These are phyloP conservation scores for Smutsia temminckii DNA, from an alignment of 2,797 vertebrate genomes.

Conservation along the genomic window DNA sequence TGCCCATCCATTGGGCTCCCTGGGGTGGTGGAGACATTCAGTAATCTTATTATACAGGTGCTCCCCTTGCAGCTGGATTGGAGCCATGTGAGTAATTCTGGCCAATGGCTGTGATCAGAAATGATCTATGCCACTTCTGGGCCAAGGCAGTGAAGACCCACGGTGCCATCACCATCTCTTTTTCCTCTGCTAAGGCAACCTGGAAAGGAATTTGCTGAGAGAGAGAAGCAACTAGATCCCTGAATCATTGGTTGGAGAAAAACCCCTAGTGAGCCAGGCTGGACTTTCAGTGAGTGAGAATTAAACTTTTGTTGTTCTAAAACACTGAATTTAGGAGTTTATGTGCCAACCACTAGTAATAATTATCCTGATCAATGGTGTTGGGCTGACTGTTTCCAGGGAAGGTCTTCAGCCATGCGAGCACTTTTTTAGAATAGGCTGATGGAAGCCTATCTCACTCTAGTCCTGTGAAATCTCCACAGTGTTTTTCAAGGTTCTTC, in stretches of 20 bases:
- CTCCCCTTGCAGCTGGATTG: neutral
- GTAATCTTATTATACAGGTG: neutral
- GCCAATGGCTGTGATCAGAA: neutral
- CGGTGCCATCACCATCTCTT: neutral
- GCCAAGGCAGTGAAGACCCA: neutral
- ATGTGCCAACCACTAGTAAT: neutral
- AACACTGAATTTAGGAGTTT: neutral
- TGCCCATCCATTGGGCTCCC: neutral
- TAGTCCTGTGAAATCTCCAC: neutral
- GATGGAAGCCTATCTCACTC: neutral
- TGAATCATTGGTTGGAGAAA: neutral
- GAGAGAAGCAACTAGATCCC: neutral
- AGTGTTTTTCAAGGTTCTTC: neutral
- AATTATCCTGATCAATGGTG: neutral
- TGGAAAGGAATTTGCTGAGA: neutral
- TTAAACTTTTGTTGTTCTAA: neutral
- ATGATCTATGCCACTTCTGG: neutral
- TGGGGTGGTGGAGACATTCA: neutral
- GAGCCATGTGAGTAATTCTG: neutral
- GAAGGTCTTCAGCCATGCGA: neutral
- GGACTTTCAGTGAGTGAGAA: conserved; percentile 2
- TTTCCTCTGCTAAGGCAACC: neutral
- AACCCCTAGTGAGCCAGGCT: neutral
- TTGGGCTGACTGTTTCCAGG: conserved; percentile 2
- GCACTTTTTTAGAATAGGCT: neutral